Conservation (phyloP, 2,797 vertebrate species). For the Danio kyathit region DNA sequence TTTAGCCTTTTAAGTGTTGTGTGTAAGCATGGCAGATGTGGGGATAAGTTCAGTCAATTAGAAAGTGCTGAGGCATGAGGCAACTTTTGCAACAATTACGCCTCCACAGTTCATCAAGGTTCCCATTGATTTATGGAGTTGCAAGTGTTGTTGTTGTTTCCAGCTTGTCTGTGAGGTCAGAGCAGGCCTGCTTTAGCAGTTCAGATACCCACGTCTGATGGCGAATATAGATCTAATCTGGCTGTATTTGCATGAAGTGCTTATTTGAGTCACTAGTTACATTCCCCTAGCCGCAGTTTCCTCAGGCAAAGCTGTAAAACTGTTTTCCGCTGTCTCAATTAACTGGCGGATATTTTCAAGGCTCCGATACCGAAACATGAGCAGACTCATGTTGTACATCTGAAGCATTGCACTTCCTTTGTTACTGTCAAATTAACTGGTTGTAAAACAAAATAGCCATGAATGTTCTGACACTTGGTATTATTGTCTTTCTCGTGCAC, state of each 20-base stretch:
- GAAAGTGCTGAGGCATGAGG: conserved; percentile 47
- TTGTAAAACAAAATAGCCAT: neutral
- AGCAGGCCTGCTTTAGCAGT: conserved; percentile 1
- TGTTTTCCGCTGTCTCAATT: conserved; percentile 15
- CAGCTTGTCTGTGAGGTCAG: conserved; percentile 22
- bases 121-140: conserved; percentile 34
- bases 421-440: neutral
- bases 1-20: conserved; percentile 43
- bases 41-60: conserved; percentile 33
- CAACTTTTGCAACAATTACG: conserved; percentile 36
- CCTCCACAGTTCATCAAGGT: conserved; percentile 49
- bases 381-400: conserved; percentile 6
- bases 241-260: conserved; percentile 25
- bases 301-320: conserved; percentile 16
- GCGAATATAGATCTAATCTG: conserved; percentile 45
- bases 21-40: conserved; percentile 35
- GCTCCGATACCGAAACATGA: conserved; percentile 15
- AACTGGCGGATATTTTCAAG: neutral
- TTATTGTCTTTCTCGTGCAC: neutral
- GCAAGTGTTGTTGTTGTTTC: conserved; percentile 39
- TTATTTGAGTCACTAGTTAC: conserved; percentile 25
- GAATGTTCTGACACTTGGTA: neutral
- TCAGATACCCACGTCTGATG: conserved; percentile 25
- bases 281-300: neutral
- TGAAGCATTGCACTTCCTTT: neutral